These are phyloP conservation scores for Mimumesa dahlbomi DNA, from an alignment of 2,888 invertebrate genomes.

Conservation along the genomic window DNA sequence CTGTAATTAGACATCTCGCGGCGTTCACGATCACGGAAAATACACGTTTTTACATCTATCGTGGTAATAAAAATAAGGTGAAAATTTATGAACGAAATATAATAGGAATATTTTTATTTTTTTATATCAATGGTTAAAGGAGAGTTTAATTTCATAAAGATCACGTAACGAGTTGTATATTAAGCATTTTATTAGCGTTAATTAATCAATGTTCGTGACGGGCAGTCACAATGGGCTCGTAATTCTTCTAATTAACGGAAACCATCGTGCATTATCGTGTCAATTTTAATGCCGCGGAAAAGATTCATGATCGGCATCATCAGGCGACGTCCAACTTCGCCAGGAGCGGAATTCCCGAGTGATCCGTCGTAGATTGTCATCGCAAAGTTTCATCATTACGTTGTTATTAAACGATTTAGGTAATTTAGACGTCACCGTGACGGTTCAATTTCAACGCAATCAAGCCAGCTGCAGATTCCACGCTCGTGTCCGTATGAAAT, in stretches of 20 bases:
- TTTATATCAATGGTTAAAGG: not conserved
- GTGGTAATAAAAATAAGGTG: too few relatives aligned
- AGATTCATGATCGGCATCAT: too few relatives aligned
- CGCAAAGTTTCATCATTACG: conserved; percentile 3
- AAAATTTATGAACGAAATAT: not conserved
- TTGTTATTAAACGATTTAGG: conserved; percentile 15
- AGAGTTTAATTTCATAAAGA: not conserved
- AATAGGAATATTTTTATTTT: not conserved
- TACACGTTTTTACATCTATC: too few relatives aligned
- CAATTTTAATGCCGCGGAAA: too few relatives aligned
- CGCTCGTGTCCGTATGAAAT: too few relatives aligned
- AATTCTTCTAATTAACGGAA: too few relatives aligned
- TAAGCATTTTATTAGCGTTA: not conserved
- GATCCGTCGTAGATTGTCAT: conserved; percentile 1
- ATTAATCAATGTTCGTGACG: not conserved
- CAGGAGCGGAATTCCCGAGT: conserved; percentile 4
- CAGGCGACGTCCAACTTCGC: too few relatives aligned
- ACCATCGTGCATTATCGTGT: not conserved
- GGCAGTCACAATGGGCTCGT: too few relatives aligned
- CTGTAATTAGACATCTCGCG: too few relatives aligned
- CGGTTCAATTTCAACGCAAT: not conserved
- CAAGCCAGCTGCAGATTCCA: too few relatives aligned
- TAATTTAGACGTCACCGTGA: conserved; percentile 17
- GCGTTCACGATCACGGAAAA: too few relatives aligned
- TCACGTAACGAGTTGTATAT: not conserved